Conservation (phyloP, 2,888 invertebrate species). For the Bursaphelenchus okinawaensis region DNA sequence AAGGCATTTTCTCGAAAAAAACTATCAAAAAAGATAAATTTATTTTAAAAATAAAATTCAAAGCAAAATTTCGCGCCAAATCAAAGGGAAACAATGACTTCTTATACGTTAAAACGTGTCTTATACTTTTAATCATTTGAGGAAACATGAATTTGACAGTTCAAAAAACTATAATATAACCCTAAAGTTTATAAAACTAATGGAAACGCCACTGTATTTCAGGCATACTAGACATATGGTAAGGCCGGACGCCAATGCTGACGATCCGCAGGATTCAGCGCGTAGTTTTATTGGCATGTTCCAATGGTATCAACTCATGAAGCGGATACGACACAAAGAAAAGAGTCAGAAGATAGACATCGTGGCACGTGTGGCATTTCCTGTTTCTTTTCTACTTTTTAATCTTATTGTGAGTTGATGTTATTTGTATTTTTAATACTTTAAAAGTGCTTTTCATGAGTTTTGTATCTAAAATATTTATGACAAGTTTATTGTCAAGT, state of each 20-base stretch:
- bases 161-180: too few relatives aligned
- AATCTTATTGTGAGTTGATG: slow-evolving; percentile 37
- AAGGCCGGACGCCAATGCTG: not conserved
- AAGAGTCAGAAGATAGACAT: slow-evolving; percentile 42
- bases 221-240: not conserved
- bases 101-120: too few relatives aligned
- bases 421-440: not conserved
- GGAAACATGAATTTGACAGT: too few relatives aligned
- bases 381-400: slow-evolving; percentile 43
- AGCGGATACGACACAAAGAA: slow-evolving; percentile 36
- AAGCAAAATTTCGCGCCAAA: too few relatives aligned
- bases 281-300: not conserved
- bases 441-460: not conserved
- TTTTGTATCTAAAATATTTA: slow-evolving; percentile 2
- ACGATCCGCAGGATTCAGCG: not conserved
- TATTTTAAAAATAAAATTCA: too few relatives aligned
- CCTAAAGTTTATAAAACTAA: too few relatives aligned
- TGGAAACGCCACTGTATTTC: too few relatives aligned
- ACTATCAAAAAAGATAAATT: too few relatives aligned
- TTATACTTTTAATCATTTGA: too few relatives aligned
- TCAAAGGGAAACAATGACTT: too few relatives aligned
- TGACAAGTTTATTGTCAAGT: not conserved
- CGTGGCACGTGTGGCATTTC: slow-evolving; percentile 44
- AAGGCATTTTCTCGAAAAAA: too few relatives aligned
- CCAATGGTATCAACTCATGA: slow-evolving; percentile 30